A percentile compares a stretch with the other conserved stretches of the same genome.
Conservation (phyloP, 2,797 vertebrate genomes). For the Eospalax fontanierii region DNA sequence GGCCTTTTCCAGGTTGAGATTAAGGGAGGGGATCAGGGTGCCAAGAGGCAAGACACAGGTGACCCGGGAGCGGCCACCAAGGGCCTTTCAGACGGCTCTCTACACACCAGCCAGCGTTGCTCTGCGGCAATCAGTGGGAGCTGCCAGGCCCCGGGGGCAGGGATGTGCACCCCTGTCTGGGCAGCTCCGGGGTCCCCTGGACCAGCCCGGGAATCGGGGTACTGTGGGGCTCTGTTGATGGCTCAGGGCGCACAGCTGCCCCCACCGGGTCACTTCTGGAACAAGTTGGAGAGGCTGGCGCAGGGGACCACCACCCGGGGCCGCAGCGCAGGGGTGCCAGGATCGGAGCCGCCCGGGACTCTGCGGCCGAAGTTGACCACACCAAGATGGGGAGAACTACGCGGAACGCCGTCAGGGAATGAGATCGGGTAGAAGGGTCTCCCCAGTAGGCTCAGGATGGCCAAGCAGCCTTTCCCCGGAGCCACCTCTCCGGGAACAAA, state of each 20-base stretch:
- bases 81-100: neutral
- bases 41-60: constrained; percentile 34
- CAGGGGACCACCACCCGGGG: neutral
- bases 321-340: neutral
- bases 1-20: constrained; percentile 47
- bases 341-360: neutral
- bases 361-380: constrained; percentile 27
- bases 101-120: neutral
- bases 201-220: neutral
- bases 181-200: neutral
- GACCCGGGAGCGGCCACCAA: neutral
- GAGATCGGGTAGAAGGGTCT: neutral
- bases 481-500: constrained; percentile 81
- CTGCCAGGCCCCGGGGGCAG: neutral
- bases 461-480: constrained; percentile 33
- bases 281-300: neutral
- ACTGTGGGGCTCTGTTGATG: neutral
- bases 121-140: neutral
- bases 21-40: neutral
- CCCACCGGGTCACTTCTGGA: neutral
- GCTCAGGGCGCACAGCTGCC: neutral
- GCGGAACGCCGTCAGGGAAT: neutral
- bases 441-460: constrained; percentile 48
- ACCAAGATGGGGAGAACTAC: neutral
- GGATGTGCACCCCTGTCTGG: neutral